A percentile compares a stretch with the other conserved stretches of the same genome.
These are phyloP conservation scores for Rotaria macrura DNA, from an alignment of 2,888 invertebrate species.

Conservation along the genomic window DNA sequence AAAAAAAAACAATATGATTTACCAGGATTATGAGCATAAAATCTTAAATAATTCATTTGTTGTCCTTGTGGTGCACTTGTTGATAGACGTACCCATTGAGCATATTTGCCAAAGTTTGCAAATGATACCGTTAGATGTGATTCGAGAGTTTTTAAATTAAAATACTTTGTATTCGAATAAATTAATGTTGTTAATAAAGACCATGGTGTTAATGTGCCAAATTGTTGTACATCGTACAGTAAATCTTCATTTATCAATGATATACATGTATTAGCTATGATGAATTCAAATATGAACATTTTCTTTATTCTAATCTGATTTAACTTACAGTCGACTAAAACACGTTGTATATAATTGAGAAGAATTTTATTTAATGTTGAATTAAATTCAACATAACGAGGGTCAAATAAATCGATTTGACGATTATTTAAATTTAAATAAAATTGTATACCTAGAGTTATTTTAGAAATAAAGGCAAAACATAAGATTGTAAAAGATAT, in stretches of 20 bases:
- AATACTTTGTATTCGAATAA: constrained; percentile 92
- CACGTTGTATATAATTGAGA: not conserved
- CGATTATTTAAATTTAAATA: constrained; percentile 76
- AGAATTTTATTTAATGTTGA: constrained; percentile 1
- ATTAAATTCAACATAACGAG: constrained; percentile 6
- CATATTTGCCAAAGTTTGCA: constrained; percentile 83
- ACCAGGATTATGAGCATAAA: constrained; percentile 14
- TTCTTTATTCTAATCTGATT: not conserved
- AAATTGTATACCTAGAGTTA: constrained; percentile 63
- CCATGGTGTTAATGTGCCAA: constrained; percentile 87
- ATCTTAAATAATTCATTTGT: constrained; percentile 15
- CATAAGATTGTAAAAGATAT: too few species aligned
- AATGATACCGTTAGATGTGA: constrained; percentile 77
- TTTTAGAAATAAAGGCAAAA: too few species aligned
- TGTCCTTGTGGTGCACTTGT: not conserved
- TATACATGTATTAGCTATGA: not conserved
- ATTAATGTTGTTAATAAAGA: constrained; percentile 81
- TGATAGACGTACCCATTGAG: not conserved
- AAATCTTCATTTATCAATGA: constrained; percentile 77
- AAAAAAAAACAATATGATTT: not conserved
- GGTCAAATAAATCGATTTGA: not conserved
- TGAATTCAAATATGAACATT: too few species aligned
- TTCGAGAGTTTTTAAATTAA: constrained; percentile 78
- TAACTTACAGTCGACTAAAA: not conserved
- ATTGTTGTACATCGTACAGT: constrained; percentile 85